phyloP scores from a whole-genome alignment of 2,888 invertebrate genomes.

The Adineta ricciae region DNA sequence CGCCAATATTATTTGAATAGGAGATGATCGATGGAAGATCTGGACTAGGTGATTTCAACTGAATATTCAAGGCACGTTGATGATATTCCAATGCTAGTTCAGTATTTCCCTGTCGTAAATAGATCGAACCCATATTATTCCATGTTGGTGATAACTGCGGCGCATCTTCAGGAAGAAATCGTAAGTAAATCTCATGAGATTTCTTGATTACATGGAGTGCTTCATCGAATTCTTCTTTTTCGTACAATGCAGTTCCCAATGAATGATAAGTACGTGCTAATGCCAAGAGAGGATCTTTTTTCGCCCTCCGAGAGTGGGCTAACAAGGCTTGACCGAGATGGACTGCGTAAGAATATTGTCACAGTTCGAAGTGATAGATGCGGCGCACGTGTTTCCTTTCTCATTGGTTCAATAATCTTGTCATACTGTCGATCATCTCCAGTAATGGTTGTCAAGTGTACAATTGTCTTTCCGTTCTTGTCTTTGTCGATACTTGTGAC shows the following conservation, averaged over 20 bases:
- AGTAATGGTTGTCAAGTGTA: background rate
- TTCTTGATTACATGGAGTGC: background rate
- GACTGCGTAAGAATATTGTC: background rate
- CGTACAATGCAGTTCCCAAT: background rate
- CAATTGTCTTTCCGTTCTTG: background rate
- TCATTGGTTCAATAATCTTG: background rate
- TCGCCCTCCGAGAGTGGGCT: too few relatives aligned
- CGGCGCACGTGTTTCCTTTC: background rate
- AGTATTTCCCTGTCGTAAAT: background rate
- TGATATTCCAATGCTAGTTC: conserved; percentile 18
- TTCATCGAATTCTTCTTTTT: background rate
- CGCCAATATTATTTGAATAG: background rate
- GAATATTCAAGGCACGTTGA: background rate
- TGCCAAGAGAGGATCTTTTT: background rate
- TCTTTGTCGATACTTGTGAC: background rate
- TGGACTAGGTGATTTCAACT: background rate
- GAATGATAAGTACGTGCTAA: conserved; percentile 4
- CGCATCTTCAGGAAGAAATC: background rate
- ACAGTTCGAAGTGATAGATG: background rate
- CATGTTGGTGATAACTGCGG: background rate
- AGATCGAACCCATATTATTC: conserved; percentile 14
- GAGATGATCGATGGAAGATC: background rate
- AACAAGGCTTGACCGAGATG: background rate
- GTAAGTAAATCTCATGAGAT: background rate
- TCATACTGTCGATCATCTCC: background rate